Evolutionary conservation across 2,797 vertebrate species (phyloP).

Genomic region (Gambusia yucatana): DNA sequence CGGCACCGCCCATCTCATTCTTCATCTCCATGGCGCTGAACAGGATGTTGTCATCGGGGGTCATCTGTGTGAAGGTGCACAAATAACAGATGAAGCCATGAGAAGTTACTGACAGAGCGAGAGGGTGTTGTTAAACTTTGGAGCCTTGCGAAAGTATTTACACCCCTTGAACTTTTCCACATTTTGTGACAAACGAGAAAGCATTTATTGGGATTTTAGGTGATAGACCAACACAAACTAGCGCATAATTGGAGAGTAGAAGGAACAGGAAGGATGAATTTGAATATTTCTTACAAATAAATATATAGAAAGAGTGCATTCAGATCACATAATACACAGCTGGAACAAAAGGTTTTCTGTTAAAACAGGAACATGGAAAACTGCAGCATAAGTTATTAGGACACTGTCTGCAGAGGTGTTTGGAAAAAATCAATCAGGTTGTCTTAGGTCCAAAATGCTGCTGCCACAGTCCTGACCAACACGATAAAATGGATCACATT

Average conservation of each 20-base stretch:
- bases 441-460: background rate
- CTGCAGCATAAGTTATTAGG: no score
- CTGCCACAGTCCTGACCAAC: background rate
- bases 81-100: constrained; percentile 63
- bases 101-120: constrained; percentile 63
- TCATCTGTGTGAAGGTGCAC: constrained; percentile 86
- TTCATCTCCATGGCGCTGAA: constrained; percentile 97
- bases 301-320: background rate
- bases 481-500: background rate
- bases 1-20: constrained; percentile 90
- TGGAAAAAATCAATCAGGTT: background rate
- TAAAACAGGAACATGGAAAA: background rate
- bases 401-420: background rate
- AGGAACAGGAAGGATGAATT: background rate
- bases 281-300: background rate
- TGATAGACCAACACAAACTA: background rate
- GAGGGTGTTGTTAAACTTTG: constrained; percentile 16
- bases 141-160: background rate
- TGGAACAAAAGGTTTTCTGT: background rate
- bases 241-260: background rate
- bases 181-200: background rate
- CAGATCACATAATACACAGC: background rate
- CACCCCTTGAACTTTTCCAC: constrained; percentile 1
- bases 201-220: background rate
- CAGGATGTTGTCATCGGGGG: constrained; percentile 95